Evolutionary conservation across 2,888 invertebrate genomes (phyloP).

Genomic region (Macrophya annulata): DNA sequence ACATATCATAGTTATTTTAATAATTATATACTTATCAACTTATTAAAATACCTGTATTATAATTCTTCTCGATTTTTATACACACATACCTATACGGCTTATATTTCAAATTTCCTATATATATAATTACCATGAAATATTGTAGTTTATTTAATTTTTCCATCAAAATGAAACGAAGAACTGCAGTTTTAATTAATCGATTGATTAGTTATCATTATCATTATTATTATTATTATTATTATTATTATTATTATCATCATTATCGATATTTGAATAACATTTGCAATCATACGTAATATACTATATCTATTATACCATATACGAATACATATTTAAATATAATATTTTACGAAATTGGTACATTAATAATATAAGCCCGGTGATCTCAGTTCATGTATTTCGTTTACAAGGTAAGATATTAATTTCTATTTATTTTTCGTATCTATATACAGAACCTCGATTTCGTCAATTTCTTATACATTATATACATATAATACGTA

Average conservation of each 20-base stretch:
- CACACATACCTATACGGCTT: no score
- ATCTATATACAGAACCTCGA: not conserved
- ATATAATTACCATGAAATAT: no score
- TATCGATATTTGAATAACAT: not conserved
- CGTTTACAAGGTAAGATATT: constrained; percentile 20
- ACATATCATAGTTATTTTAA: no score
- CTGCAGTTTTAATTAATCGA: not conserved
- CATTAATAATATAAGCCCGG: not conserved
- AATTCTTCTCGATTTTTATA: no score
- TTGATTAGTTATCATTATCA: not conserved
- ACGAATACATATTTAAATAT: not conserved
- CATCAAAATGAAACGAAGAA: not conserved
- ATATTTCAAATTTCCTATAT: no score
- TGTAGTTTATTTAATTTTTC: no score
- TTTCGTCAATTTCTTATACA: not conserved
- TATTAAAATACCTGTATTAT: no score
- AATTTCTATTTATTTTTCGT: not conserved
- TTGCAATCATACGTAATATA: not conserved
- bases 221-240: not conserved
- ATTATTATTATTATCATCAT: not conserved
- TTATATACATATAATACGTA: no score
- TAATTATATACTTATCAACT: no score
- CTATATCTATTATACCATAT: not conserved
- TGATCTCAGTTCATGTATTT: constrained; percentile 19
- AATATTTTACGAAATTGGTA: not conserved